Base-by-base conservation (phyloP, 1,140 invertebrate genomes). In the Teleopsis dalmanni region DNA sequence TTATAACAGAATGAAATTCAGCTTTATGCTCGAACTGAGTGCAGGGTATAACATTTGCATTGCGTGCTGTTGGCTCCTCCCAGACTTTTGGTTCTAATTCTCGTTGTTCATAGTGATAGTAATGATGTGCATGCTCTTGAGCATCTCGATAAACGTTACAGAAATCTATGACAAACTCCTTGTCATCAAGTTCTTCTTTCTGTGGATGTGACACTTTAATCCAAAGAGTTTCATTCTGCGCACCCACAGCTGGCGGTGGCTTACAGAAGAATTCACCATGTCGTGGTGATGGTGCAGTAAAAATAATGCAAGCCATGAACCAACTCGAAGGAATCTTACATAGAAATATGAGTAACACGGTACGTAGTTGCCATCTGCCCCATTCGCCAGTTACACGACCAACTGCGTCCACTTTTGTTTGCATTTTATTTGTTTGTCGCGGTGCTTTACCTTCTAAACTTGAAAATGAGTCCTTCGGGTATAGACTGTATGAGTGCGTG, bases 241-340 rank as follows among this genome's bases (percentile, higher is more conserved):
- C 42, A 0, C 55, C 59, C 6, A 70, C 13, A 0, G 55, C 51
- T 10, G 57, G 35, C 0, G 62, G 66, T 9, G 68, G 68, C 31
- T 68, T 71, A 38, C 68, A 71, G 27, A 66, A 71, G 47, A 71
- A 70, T 40, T 70, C 67, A 10, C 67, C 63, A 23, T 66, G 65
- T 5, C 63, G 49, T 3, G 67, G 65, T 0, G 65, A 65, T 2
- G 67, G 67, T 0, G 67, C 68, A 26, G 68, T 69, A 22, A 69
- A 69, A 35, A 72, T 72, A n/a, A 73, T 66, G 46, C 69, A 72
- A 8, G 71, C 71, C 71, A 73, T 73, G 38, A 73, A 73, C 72
- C 72, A 73, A 5, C 71, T 71, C 2, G 72, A 72, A 1, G 72
- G 72, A 19, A 73, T 73, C 50, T 73, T 73, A 44, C 67, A 70